Evolutionary conservation across 2,888 invertebrate species (phyloP).

Genomic region (Ormia ochracea): DNA sequence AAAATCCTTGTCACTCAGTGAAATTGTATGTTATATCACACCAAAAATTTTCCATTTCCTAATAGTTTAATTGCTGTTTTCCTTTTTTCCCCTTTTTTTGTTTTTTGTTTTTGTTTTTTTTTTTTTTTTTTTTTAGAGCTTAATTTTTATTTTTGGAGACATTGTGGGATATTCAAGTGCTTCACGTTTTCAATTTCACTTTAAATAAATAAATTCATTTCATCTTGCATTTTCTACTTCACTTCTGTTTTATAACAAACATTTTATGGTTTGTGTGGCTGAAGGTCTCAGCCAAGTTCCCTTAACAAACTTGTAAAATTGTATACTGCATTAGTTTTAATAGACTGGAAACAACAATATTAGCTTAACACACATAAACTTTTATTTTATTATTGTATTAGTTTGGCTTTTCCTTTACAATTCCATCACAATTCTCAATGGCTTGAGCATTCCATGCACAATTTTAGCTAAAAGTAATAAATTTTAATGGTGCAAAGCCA

Average conservation of each 20-base stretch:
- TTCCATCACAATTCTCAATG: neutral
- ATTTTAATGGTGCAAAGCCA: constrained; percentile 57
- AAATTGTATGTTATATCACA: too few species aligned
- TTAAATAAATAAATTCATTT: neutral
- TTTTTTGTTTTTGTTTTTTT: too few species aligned
- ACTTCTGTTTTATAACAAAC: neutral
- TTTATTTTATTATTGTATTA: neutral
- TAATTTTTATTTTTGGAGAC: too few species aligned
- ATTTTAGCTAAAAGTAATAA: constrained; percentile 61
- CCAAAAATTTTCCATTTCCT: too few species aligned
- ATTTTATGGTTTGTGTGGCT: neutral
- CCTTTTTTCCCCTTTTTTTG: too few species aligned
- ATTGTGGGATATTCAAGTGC: too few species aligned
- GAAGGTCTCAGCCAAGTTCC: neutral
- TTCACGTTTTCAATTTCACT: too few species aligned
- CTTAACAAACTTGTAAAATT: constrained; percentile 7
- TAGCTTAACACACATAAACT: neutral
- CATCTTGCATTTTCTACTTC: neutral
- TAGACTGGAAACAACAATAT: constrained; percentile 17
- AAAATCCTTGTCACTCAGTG: too few species aligned
- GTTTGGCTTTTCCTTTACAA: neutral
- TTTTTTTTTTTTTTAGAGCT: too few species aligned
- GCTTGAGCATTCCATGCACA: constrained; percentile 55
- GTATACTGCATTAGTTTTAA: constrained; percentile 34
- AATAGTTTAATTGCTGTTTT: too few species aligned